Evolutionary conservation across 2,797 vertebrate genomes (phyloP).

Genomic region (Characodon lateralis): DNA sequence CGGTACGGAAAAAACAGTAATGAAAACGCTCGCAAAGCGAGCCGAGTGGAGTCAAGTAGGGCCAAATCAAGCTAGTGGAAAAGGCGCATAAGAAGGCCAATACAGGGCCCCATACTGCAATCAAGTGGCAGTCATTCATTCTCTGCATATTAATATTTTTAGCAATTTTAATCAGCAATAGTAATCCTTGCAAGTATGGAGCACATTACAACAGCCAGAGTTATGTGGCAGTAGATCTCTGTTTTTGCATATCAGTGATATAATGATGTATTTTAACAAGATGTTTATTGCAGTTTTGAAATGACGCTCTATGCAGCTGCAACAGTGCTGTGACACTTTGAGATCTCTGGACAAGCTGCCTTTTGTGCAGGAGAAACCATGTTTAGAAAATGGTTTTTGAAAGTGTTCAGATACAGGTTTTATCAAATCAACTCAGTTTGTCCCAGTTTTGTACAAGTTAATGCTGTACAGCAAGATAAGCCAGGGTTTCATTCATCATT

Average conservation of each 20-base stretch:
- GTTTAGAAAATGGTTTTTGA: neutral
- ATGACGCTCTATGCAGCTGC: neutral
- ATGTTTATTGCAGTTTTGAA: neutral
- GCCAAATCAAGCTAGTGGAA: too few species aligned
- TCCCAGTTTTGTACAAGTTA: neutral
- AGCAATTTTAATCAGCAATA: neutral
- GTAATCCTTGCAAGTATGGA: neutral
- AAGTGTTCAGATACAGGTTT: neutral
- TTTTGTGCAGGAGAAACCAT: neutral
- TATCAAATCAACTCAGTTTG: neutral
- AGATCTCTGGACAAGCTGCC: neutral
- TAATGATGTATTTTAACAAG: neutral
- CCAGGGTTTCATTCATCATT: neutral
- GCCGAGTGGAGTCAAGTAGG: too few species aligned
- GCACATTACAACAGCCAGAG: neutral
- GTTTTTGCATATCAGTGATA: neutral
- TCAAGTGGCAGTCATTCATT: neutral
- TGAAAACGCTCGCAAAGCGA: too few species aligned
- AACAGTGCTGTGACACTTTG: neutral
- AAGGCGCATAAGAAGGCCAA: too few species aligned
- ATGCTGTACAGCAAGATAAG: neutral
- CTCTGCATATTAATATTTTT: neutral
- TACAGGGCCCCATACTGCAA: too few species aligned
- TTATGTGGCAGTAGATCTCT: neutral
- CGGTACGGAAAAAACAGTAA: too few species aligned